A percentile compares a stretch with the other conserved stretches of the same genome.
Evolutionary conservation across 2,113 vertebrate genomes (phyloP).

Genomic region (Psilopsiagon aymara): DNA sequence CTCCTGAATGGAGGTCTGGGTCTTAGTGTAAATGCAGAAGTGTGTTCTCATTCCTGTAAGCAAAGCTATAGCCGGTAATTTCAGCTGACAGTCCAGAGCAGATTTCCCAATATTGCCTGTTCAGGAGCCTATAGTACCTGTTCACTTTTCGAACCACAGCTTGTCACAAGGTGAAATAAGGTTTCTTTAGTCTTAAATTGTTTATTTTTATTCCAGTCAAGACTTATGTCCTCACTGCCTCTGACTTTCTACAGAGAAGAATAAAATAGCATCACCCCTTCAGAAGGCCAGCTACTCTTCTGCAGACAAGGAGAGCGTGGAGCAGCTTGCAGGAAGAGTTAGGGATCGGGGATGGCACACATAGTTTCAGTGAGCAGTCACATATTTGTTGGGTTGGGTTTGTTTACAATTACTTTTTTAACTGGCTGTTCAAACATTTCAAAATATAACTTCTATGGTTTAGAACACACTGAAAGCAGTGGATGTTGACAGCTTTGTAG

Average conservation of each 20-base stretch:
- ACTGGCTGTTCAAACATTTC: background rate
- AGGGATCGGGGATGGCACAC: rapidly evolving
- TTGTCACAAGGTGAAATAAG: background rate
- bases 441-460: background rate
- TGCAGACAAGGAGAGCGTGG: background rate
- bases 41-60: background rate
- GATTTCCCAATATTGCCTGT: background rate
- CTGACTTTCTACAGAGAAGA: background rate
- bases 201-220: background rate
- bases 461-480: background rate
- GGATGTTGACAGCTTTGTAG: background rate
- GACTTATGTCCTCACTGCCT: background rate
- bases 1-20: background rate
- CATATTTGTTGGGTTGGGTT: background rate
- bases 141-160: background rate
- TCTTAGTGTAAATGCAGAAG: background rate
- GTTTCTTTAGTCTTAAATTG: background rate
- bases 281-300: background rate
- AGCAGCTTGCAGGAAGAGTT: background rate
- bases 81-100: background rate
- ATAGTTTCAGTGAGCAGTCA: background rate
- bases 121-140: background rate
- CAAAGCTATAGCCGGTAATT: background rate
- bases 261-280: background rate
- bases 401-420: background rate